Evolutionary conservation across 2,113 vertebrate species (phyloP).

Genomic region (Sturnus vulgaris): DNA sequence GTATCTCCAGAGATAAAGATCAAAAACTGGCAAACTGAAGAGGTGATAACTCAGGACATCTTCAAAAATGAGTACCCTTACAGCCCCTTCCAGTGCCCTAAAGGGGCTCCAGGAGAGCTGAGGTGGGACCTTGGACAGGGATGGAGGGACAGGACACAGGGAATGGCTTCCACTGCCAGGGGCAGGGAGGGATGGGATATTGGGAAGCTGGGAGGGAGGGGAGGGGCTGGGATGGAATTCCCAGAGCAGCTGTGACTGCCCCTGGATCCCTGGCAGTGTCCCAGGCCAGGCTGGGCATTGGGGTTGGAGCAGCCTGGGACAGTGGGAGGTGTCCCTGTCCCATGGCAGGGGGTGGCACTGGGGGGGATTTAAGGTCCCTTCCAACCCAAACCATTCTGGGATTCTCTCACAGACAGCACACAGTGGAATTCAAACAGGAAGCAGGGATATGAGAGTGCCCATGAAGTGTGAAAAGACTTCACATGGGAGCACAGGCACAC

Average conservation of each 20-base stretch:
- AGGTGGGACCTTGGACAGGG: not conserved
- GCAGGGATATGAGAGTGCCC: not conserved
- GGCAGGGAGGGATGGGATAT: rapidly evolving
- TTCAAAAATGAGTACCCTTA: not conserved
- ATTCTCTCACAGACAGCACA: not conserved
- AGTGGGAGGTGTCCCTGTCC: not conserved
- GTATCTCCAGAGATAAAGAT: not conserved
- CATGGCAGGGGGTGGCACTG: not conserved
- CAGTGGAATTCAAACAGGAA: rapidly evolving
- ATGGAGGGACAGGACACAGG: not conserved
- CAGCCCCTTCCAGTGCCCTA: not conserved
- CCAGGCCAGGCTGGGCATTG: not conserved
- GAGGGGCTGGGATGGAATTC: not conserved
- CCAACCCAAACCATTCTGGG: not conserved
- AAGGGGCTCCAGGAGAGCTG: not conserved
- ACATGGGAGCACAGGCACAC: rapidly evolving
- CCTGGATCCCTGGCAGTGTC: not conserved
- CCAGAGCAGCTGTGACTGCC: not conserved
- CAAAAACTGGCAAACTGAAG: not conserved
- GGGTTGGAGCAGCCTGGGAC: not conserved
- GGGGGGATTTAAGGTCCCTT: not conserved
- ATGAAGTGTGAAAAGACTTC: rapidly evolving
- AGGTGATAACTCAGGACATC: not conserved
- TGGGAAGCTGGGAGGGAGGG: rapidly evolving
- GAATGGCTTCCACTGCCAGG: not conserved